Percentiles rank a stretch among this genome's conserved stretches.
Evolutionary conservation across 2,113 vertebrate genomes (phyloP).

Genomic region (Colius striatus): DNA sequence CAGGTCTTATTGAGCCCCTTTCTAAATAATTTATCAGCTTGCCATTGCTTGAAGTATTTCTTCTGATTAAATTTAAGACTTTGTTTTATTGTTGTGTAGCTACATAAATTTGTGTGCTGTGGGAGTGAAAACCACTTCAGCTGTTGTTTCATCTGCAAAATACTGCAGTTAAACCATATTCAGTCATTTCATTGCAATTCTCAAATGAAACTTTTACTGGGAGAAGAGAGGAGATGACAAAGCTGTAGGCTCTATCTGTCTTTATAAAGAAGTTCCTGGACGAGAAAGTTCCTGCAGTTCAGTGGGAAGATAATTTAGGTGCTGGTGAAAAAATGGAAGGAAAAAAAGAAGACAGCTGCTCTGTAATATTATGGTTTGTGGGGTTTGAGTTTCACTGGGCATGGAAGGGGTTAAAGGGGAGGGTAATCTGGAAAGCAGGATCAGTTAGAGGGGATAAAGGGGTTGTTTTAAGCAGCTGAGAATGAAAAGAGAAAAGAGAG

Average conservation of each 20-base stretch:
- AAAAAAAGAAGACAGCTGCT: background rate
- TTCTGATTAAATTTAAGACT: constrained; percentile 77
- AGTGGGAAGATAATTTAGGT: background rate
- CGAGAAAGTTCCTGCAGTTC: background rate
- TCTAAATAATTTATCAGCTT: constrained; percentile 81
- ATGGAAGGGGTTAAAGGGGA: background rate
- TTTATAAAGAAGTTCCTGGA: background rate
- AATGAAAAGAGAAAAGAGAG: background rate
- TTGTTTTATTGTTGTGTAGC: constrained; percentile 71
- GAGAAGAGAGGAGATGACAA: background rate
- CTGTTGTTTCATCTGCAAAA: constrained; percentile 53
- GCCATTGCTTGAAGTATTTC: constrained; percentile 73
- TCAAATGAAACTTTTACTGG: constrained; percentile 19
- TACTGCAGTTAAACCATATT: constrained; percentile 44
- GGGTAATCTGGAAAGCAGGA: background rate
- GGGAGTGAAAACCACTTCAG: background rate
- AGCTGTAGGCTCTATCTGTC: background rate
- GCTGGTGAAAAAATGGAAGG: background rate
- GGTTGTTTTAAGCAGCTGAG: constrained; percentile 8
- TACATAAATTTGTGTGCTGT: constrained; percentile 65
- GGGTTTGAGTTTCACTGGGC: background rate
- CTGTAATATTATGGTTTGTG: too few relatives aligned
- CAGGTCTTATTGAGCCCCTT: constrained; percentile 54
- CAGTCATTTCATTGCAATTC: constrained; percentile 1
- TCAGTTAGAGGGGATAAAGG: background rate